Base-by-base conservation (phyloP, 2,113 vertebrate genomes). In the Haemorhous mexicanus region DNA sequence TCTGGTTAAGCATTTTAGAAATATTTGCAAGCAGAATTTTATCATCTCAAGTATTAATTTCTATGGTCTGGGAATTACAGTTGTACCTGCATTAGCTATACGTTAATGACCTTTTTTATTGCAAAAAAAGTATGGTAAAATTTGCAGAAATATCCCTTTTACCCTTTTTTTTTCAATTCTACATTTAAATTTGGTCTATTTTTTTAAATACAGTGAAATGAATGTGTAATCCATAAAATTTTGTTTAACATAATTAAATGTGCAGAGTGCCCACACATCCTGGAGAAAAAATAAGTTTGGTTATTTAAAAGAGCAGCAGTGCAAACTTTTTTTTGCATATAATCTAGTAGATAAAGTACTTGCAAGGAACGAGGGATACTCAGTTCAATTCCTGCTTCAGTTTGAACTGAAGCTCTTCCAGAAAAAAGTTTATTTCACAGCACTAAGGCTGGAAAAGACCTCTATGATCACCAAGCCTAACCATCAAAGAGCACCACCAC, bases 401-500 rank as follows among this genome's bases (percentile, higher is more conserved):
- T 20, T 43, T 74, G 44, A 70, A 59, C 19, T 50, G 50, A 43
- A 64, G 14, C 7, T 72, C 21, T 80, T 75, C 6, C 30, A 39
- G 61, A 62, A 70, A 70, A 6, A n/a, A 17, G 6, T 24, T 24
- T 33, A 23, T 39, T 58, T 80, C 19, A 24, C 16, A 39, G 33
- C 28, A 33, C 24, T 61, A n/a, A 30, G 6, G 28, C n/a, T 61
- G 46, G 13, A 61, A 39, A 75, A n/a, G 10, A 4, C 20, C 7
- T 30, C 23, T 26, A 7, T 28, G 13, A 67, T 39, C 68, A 67
- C 13, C 32, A 67, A 46, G 23, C 32, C 26, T 22, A 73, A 56
- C 15, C 3, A 4, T 52, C 44, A 59, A 6, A 0, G 0, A 67
- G 28, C 4, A 16, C 19, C 23, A 46, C 11, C 16, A n/a, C 23